Conservation (phyloP, 2,797 vertebrate genomes). For the Channallabes apus region DNA sequence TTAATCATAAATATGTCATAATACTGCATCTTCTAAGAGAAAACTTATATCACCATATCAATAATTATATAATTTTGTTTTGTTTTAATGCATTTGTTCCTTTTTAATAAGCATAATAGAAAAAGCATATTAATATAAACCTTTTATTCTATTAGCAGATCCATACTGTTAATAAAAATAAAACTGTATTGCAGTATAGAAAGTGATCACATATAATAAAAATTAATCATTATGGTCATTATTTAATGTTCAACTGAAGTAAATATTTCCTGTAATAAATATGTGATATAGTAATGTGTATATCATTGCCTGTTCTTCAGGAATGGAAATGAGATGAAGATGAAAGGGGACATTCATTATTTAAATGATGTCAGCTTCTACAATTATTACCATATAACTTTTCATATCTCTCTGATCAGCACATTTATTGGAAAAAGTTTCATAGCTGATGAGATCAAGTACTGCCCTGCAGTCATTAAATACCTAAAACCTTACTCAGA, state of each 20-base stretch:
- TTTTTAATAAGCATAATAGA: not conserved
- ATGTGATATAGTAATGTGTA: not conserved
- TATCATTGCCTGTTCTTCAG: not conserved
- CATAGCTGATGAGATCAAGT: not conserved
- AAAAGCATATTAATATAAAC: not conserved
- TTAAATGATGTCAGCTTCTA: not conserved
- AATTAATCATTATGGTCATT: not conserved
- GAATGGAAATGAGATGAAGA: not conserved
- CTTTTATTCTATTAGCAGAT: not conserved
- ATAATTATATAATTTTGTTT: not conserved
- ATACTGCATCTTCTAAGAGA: not conserved
- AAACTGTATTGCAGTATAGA: not conserved
- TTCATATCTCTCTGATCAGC: not conserved
- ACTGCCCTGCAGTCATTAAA: not conserved
- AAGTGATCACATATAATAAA: not conserved
- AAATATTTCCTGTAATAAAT: not conserved
- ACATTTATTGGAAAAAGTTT: not conserved
- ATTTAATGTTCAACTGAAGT: not conserved
- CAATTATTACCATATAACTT: not conserved
- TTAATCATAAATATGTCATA: not conserved
- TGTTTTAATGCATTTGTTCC: not conserved
- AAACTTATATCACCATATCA: not conserved
- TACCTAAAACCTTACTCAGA: not conserved
- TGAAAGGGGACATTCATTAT: not conserved
- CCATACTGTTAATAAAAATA: not conserved